Evolutionary conservation across 2,113 vertebrate species (phyloP).

Genomic region (Orthonyx spaldingii): DNA sequence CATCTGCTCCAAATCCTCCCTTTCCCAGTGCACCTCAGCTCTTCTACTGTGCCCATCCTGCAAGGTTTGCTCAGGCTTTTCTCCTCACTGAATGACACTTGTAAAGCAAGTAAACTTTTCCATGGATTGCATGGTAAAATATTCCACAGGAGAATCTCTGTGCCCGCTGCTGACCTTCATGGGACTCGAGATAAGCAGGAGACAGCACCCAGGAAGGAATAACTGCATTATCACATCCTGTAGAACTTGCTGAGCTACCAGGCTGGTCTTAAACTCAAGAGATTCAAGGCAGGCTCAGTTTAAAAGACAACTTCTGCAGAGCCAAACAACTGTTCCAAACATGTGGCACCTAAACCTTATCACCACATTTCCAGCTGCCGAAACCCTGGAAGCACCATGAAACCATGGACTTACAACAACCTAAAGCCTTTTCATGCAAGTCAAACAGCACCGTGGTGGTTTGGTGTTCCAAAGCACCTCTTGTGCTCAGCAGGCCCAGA

Average conservation of each 20-base stretch:
- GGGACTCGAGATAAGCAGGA: neutral
- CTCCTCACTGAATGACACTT: neutral
- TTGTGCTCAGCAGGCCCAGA: neutral
- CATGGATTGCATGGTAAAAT: neutral
- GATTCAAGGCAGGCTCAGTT: neutral
- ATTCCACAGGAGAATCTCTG: neutral
- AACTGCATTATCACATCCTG: neutral
- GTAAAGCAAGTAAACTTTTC: neutral
- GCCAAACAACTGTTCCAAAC: neutral
- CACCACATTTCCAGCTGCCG: neutral
- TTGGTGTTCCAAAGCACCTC: neutral
- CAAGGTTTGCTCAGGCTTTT: neutral
- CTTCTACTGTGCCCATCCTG: neutral
- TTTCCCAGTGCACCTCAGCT: neutral
- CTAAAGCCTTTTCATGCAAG: neutral
- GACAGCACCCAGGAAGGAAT: neutral
- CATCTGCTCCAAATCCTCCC: neutral
- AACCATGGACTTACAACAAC: accelerated
- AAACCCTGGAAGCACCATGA: neutral
- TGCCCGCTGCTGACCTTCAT: neutral
- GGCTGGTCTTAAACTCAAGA: neutral
- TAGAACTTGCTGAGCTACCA: neutral
- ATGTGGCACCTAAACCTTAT: neutral
- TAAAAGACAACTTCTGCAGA: neutral
- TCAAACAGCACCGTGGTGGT: neutral